Percentiles rank a stretch among this genome's conserved stretches.
These are phyloP conservation scores for Temnopleurus reevesii DNA, from an alignment of 53 echinoderm and acorn worm species.

Conservation along the genomic window DNA sequence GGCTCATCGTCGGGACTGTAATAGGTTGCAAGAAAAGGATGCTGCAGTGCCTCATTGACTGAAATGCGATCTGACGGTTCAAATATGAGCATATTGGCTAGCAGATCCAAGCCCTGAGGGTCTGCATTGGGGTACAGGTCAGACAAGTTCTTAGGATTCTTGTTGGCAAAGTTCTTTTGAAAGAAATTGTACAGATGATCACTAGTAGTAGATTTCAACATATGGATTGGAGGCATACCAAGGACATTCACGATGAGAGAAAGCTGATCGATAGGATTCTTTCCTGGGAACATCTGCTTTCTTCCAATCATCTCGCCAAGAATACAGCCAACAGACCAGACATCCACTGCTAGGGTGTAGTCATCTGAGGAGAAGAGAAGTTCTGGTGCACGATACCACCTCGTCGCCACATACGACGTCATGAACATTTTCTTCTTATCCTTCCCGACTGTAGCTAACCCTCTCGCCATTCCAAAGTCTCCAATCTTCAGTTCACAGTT, in stretches of 20 bases:
- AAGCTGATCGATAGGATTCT: slow-evolving; percentile 92
- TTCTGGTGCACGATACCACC: slow-evolving; percentile 99
- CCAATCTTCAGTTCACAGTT: slow-evolving; percentile 97
- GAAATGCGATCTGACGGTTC: slow-evolving; percentile 80
- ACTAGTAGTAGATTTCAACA: slow-evolving; percentile 80
- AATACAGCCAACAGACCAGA: slow-evolving; percentile 99
- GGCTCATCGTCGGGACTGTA: slow-evolving; percentile 93
- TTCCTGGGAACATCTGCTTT: slow-evolving; percentile 94
- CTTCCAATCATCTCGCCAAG: slow-evolving; percentile 95
- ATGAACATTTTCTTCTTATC: slow-evolving; percentile 83
- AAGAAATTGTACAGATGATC: slow-evolving; percentile 92
- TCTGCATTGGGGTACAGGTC: slow-evolving; percentile 69
- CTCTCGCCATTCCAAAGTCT: slow-evolving; percentile 98
- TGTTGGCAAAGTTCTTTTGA: slow-evolving; percentile 78
- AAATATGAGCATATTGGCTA: slow-evolving; percentile 91
- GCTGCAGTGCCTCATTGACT: slow-evolving; percentile 77
- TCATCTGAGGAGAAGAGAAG: slow-evolving; percentile 84
- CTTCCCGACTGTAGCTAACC: slow-evolving; percentile 63
- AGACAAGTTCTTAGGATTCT: slow-evolving; percentile 58
- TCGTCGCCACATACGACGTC: slow-evolving; percentile 97
- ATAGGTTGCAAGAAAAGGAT: slow-evolving; percentile 88
- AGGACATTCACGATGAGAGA: slow-evolving; percentile 83
- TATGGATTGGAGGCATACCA: slow-evolving; percentile 88
- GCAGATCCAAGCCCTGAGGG: slow-evolving; percentile 74
- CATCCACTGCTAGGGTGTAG: slow-evolving; percentile 89